phyloP scores from a whole-genome alignment of 1,140 invertebrate genomes.

The Cepaea nemoralis region DNA sequence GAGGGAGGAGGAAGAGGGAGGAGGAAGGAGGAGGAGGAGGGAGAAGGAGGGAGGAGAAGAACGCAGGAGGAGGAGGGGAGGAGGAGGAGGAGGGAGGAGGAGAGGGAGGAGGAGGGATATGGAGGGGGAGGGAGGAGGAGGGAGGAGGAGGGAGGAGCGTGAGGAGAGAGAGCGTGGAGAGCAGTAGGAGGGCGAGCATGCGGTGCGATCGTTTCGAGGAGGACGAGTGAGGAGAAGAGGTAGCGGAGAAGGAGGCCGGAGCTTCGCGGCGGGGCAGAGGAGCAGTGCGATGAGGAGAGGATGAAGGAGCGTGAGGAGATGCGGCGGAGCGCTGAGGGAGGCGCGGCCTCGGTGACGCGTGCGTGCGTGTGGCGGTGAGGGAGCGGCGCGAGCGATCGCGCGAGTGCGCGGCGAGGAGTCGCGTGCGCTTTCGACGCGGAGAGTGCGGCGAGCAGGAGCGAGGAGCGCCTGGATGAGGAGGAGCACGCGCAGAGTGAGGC shows the following conservation, averaged over 20 bases:
- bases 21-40: neutral
- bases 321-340: neutral
- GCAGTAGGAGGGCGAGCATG: neutral
- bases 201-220: too few species aligned
- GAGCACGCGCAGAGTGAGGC: too few species aligned
- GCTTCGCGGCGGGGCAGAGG: too few species aligned
- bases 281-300: neutral
- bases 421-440: too few species aligned
- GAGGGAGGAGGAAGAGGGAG: neutral
- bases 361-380: neutral
- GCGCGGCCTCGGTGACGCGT: neutral
- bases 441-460: too few species aligned
- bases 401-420: too few species aligned
- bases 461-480: too few species aligned
- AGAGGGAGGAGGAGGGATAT: neutral
- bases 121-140: neutral
- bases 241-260: too few species aligned
- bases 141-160: too few species aligned
- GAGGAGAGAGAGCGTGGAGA: neutral
- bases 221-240: too few species aligned
- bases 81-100: neutral
- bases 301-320: neutral
- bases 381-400: neutral
- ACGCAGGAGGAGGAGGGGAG: too few species aligned
- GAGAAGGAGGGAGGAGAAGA: conserved; percentile 9